These are phyloP conservation scores for Scomberomorus guttatus DNA, from an alignment of 2,797 vertebrate genomes.

Conservation along the genomic window DNA sequence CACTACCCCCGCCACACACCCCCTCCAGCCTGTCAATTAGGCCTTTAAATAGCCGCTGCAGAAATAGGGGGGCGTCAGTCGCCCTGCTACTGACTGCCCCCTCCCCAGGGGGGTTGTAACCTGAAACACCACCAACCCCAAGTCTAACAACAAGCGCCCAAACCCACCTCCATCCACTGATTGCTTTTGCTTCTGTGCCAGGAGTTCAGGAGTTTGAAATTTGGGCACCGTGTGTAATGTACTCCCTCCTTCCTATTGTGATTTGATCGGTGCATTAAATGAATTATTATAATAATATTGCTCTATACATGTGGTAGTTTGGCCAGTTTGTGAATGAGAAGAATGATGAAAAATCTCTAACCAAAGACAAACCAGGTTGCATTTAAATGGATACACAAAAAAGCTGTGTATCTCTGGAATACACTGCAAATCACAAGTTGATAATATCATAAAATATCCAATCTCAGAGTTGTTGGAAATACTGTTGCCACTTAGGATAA, in stretches of 20 bases:
- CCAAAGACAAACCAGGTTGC: too few species aligned
- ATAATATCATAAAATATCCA: slow-evolving; percentile 11
- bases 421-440: not conserved
- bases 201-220: slow-evolving; percentile 23
- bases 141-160: slow-evolving; percentile 21
- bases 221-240: not conserved
- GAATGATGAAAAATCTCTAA: too few species aligned
- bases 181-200: slow-evolving; percentile 27
- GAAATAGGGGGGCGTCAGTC: slow-evolving; percentile 85
- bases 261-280: not conserved
- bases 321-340: too few species aligned
- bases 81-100: slow-evolving; percentile 60
- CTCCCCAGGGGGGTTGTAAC: slow-evolving; percentile 65
- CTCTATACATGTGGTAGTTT: too few species aligned
- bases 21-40: slow-evolving; percentile 71
- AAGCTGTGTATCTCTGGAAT: not conserved
- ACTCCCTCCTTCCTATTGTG: slow-evolving; percentile 3
- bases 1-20: slow-evolving; percentile 1
- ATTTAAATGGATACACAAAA: not conserved
- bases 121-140: slow-evolving; percentile 55
- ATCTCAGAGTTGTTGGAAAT: not conserved
- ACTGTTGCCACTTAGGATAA: slow-evolving; percentile 3
- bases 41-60: slow-evolving; percentile 84
- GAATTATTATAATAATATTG: too few species aligned
- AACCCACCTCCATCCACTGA: slow-evolving; percentile 19